Evolutionary conservation across 2,113 vertebrate genomes (phyloP).

Genomic region (Chelonoidis abingdonii): DNA sequence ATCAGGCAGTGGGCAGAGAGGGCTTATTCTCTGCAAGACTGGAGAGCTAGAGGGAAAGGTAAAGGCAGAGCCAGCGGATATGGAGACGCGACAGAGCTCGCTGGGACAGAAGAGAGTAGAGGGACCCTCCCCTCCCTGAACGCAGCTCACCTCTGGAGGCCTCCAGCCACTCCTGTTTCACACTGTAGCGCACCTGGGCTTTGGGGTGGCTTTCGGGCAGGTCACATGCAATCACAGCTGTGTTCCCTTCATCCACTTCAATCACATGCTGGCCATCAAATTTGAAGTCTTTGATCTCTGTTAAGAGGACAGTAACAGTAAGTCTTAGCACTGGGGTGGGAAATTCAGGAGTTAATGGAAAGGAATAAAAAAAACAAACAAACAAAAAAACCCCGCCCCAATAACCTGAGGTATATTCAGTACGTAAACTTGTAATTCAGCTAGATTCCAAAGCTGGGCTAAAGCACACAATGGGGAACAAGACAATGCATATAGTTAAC

Average conservation of each 20-base stretch:
- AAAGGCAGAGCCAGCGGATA: neutral
- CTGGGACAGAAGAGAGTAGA: accelerated
- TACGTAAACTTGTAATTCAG: neutral
- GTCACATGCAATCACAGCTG: constrained; percentile 94
- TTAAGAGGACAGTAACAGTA: neutral
- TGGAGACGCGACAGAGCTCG: neutral
- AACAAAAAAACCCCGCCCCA: too few relatives aligned
- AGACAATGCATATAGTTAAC: neutral
- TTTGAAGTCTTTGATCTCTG: constrained; percentile 97
- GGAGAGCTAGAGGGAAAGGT: neutral
- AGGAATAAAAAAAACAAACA: too few relatives aligned
- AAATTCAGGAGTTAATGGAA: neutral
- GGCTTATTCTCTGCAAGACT: neutral
- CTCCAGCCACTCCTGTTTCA: constrained; percentile 98
- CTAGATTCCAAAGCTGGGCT: neutral
- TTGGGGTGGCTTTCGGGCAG: constrained; percentile 97
- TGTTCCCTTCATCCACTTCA: constrained; percentile 97
- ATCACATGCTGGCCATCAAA: constrained; percentile 93
- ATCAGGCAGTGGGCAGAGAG: neutral
- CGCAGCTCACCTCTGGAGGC: constrained; percentile 90
- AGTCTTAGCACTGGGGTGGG: neutral
- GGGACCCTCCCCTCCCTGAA: neutral
- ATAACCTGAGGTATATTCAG: neutral
- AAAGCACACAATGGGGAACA: neutral
- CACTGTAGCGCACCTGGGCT: constrained; percentile 97